A percentile compares a stretch with the other conserved stretches of the same genome.
Evolutionary conservation across 37 sponge, comb jelly and placozoan species (phyloP).

Genomic region (Halisarca cf. caerulea): DNA sequence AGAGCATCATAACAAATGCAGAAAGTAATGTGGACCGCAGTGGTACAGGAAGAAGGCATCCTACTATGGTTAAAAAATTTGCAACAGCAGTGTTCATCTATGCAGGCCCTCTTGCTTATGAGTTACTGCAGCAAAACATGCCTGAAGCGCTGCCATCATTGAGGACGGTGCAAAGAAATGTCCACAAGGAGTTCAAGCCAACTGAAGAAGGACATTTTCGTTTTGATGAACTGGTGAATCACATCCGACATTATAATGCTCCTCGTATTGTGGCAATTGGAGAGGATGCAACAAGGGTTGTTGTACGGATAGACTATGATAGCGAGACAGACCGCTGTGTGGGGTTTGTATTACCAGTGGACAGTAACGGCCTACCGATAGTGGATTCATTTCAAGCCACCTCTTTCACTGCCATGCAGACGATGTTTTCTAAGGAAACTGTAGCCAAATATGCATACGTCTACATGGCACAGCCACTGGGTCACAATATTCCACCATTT

Average conservation of each 20-base stretch:
- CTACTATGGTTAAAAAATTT: neutral
- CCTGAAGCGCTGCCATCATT: conserved; percentile 59
- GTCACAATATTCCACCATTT: conserved; percentile 9
- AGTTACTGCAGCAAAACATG: conserved; percentile 62
- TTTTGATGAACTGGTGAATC: conserved; percentile 30
- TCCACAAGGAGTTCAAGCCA: conserved; percentile 36
- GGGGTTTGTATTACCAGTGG: conserved; percentile 36
- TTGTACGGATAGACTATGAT: neutral
- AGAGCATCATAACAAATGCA: neutral
- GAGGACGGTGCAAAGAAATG: conserved; percentile 49
- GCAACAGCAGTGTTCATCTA: conserved; percentile 12
- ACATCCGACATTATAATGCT: neutral
- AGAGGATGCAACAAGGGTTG: conserved; percentile 42
- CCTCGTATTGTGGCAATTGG: conserved; percentile 16
- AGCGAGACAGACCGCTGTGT: conserved; percentile 34
- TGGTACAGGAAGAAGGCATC: neutral
- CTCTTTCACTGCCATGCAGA: conserved; percentile 28
- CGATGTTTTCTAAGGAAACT: neutral
- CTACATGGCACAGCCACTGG: conserved; percentile 45
- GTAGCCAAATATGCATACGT: conserved; percentile 37
- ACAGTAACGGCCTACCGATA: conserved; percentile 20
- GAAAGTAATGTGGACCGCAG: neutral
- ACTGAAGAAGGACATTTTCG: conserved; percentile 56
- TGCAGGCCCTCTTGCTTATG: conserved; percentile 19
- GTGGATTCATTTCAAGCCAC: conserved; percentile 2